Base-by-base conservation (phyloP, 1,140 invertebrate genomes). In the Drosophila tani region DNA sequence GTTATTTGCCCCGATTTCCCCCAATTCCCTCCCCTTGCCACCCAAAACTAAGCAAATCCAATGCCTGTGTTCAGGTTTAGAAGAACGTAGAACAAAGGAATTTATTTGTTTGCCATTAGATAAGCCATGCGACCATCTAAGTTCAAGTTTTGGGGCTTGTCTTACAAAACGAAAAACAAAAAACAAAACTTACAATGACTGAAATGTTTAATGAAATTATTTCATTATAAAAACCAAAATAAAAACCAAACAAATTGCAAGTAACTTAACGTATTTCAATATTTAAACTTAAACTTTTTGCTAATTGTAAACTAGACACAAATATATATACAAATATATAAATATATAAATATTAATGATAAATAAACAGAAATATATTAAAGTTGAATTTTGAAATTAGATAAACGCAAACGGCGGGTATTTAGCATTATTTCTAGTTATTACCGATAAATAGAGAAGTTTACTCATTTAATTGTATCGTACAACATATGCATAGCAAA, bases 151-250 rank as follows among this genome's bases (percentile, higher is more conserved):
- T 59, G 67, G 40, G 66, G 57, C 65, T 57, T 32, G 57, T 49
- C 45, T 50, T 24, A 41, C 51, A 47, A 41, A 53, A 60, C 59
- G 11, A 47, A 68, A 56, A 58, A 69, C 35, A 75, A 56, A 47
- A 65, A 29, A 56, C 21, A 40, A 40, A 57, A 35, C 32, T 47
- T 64, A 77, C 79, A 86, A 86, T 74, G 85, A 88, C 85, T 88
- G 85, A 88, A 90, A 85, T 60, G 82, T 79, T 90, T 79, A 85
- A 88, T 90, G 81, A 85, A 85, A 85, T 69, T 67, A 78, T 88
- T 90, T 88, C 78, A 90, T 90, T 88, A 66, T 51, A 81, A 79
- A 81, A 51, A 57, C 50, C 12, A 24, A 35, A 62, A 75, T 2
- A 46, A 55, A 73, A 62, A 62, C 29, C 64, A 43, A 78, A 64